Evolutionary conservation across 2,888 invertebrate genomes (phyloP), one percentile per base, ranked within the genome.

Genomic region (Deilephila elpenor): DNA sequence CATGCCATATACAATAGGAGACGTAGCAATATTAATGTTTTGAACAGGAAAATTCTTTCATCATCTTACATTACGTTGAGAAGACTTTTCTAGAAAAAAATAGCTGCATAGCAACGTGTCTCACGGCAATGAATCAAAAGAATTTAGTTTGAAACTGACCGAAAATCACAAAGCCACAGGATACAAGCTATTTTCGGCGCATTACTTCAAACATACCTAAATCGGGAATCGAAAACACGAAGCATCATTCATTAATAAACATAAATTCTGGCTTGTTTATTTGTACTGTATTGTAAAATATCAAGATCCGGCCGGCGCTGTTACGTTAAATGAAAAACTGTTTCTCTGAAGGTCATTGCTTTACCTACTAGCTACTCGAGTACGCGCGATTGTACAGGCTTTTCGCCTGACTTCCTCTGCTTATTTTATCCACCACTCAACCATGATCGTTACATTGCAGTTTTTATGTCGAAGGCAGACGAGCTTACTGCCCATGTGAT

Each of bases 231-330:
- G 20, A 64, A 64, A 64, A 20, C 64, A 37, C 64, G 11, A 20
- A 44, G 44, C 64, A 5, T 64, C 62, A 62, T 64, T 64, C 64
- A 64, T 64, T 44, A 64, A 64, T 37, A 37, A 56, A 56, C 56
- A 56, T 37, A 44, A 37, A 11, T 25, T 44, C 14, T 64, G 8
- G 7, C 8, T 37, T 64, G 64, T 64, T n/a, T 64, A 44, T 44
- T 64, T 64, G 64, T 64, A 14, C 56, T 56, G 37, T 60, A 29
- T 25, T 29, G 60, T 60, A 29, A 60, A 64, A 64, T 64, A 64
- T 44, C 37, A 34, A 64, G 64, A 44, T 64, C 64, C 64, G 64
- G 64, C 61, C 61, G 61, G 56, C 20, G 44, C 37, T 20, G n/a
- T 44, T 32, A 56, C 61, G 61, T 61, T 61, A 19, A 61, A 64